These are phyloP conservation scores for Drosophila virilis DNA, from an alignment of 1,140 invertebrate genomes.

Conservation along the genomic window DNA sequence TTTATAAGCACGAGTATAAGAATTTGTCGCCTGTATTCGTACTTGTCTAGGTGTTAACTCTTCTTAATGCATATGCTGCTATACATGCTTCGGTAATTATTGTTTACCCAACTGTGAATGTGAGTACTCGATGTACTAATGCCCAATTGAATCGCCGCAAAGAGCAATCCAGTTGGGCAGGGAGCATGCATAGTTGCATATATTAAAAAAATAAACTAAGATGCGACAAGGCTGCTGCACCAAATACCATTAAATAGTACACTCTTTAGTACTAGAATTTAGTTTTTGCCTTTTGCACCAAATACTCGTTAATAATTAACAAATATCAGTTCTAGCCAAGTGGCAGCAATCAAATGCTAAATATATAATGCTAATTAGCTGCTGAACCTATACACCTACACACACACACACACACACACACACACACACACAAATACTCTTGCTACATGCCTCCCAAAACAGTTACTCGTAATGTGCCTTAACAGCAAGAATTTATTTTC, in stretches of 20 bases:
- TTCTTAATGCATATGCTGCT: slow-evolving; percentile 21
- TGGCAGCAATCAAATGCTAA: slow-evolving; percentile 31
- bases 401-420: slow-evolving; percentile 23
- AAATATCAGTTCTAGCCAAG: slow-evolving; percentile 27
- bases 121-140: slow-evolving; percentile 6
- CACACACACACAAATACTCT: slow-evolving; percentile 23
- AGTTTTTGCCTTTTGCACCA: slow-evolving; percentile 66
- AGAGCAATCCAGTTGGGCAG: slow-evolving; percentile 47
- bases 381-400: slow-evolving; percentile 52
- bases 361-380: slow-evolving; percentile 73
- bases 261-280: slow-evolving; percentile 66
- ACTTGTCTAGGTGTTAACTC: slow-evolving; percentile 17
- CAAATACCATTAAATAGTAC: slow-evolving; percentile 54
- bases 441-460: slow-evolving; percentile 3
- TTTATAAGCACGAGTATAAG: slow-evolving; percentile 5
- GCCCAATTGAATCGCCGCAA: slow-evolving; percentile 15
- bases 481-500: neutral
- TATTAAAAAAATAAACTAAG: slow-evolving; percentile 5
- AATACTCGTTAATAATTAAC: slow-evolving; percentile 21
- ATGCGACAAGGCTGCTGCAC: slow-evolving; percentile 56
- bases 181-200: slow-evolving; percentile 50
- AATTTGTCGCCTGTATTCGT: slow-evolving; percentile 37
- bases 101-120: slow-evolving; percentile 9
- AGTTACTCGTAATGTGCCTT: slow-evolving; percentile 5
- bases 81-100: slow-evolving; percentile 30